These are phyloP conservation scores for Petrocephalus zakoni DNA, from an alignment of 2,113 vertebrate genomes.

Conservation along the genomic window DNA sequence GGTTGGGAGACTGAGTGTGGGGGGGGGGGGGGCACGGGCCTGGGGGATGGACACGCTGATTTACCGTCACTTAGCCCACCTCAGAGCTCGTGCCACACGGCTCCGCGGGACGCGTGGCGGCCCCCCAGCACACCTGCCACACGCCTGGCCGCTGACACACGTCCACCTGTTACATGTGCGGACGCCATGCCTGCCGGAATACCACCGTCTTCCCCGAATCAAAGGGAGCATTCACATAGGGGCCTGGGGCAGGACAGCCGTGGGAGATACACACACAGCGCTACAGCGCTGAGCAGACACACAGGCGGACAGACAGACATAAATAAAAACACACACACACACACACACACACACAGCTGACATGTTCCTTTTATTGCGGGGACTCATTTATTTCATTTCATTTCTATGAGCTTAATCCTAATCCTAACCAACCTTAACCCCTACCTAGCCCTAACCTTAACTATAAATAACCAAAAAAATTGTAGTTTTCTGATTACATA, in stretches of 20 bases:
- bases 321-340: background rate
- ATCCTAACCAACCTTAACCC: too few relatives aligned
- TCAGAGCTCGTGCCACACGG: constrained; percentile 46
- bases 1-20: background rate
- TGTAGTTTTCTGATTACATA: too few relatives aligned
- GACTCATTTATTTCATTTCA: too few relatives aligned
- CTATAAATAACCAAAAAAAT: too few relatives aligned
- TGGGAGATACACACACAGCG: too few relatives aligned
- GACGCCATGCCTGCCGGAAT: background rate
- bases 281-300: background rate
- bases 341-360: background rate
- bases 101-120: constrained; percentile 42
- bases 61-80: constrained; percentile 61
- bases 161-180: background rate
- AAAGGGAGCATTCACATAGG: background rate
- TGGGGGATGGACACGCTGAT: constrained; percentile 35
- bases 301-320: background rate
- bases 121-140: constrained; percentile 41
- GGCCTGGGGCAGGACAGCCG: background rate
- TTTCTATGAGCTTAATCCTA: too few relatives aligned
- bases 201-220: background rate
- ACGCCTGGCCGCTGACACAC: background rate
- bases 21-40: constrained; percentile 22
- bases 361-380: too few relatives aligned
- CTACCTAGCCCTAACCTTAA: too few relatives aligned